phyloP scores from a whole-genome alignment of 1,140 invertebrate species.

The Acromyrmex heyeri region DNA sequence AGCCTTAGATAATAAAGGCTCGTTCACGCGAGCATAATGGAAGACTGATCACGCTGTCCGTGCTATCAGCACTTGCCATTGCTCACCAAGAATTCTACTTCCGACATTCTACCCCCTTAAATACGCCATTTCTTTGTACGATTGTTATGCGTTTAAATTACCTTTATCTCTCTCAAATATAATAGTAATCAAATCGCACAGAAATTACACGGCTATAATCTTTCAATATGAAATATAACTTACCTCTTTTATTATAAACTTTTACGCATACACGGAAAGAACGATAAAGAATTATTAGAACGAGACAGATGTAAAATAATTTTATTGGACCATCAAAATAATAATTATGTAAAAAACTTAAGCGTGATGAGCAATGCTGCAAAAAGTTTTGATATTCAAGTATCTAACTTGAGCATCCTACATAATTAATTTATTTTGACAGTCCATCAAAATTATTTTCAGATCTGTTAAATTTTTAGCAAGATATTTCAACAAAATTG shows the following conservation, averaged over 20 bases:
- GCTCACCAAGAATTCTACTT: conserved; percentile 64
- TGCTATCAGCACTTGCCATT: conserved; percentile 60
- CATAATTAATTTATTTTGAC: too few relatives aligned
- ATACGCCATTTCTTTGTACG: conserved; percentile 47
- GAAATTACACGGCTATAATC: background rate
- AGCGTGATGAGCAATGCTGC: too few relatives aligned
- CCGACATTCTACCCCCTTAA: conserved; percentile 48
- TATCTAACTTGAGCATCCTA: too few relatives aligned
- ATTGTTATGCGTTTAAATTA: conserved; percentile 27
- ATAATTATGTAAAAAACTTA: too few relatives aligned
- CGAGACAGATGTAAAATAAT: too few relatives aligned
- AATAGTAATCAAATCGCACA: conserved; percentile 2
- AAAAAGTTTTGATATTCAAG: too few relatives aligned
- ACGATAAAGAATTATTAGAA: too few relatives aligned
- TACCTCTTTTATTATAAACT: background rate
- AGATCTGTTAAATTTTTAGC: too few relatives aligned
- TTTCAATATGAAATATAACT: background rate
- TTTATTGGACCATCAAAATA: too few relatives aligned
- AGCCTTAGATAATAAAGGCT: conserved; percentile 66
- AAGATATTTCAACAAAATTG: too few relatives aligned
- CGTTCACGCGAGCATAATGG: conserved; percentile 71
- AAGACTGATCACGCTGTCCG: conserved; percentile 68
- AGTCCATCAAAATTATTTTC: too few relatives aligned
- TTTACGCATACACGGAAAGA: background rate
- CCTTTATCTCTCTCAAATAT: background rate